Evolutionary conservation across 2,113 vertebrate genomes (phyloP).

Genomic region (Oreotrochilus melanogaster): DNA sequence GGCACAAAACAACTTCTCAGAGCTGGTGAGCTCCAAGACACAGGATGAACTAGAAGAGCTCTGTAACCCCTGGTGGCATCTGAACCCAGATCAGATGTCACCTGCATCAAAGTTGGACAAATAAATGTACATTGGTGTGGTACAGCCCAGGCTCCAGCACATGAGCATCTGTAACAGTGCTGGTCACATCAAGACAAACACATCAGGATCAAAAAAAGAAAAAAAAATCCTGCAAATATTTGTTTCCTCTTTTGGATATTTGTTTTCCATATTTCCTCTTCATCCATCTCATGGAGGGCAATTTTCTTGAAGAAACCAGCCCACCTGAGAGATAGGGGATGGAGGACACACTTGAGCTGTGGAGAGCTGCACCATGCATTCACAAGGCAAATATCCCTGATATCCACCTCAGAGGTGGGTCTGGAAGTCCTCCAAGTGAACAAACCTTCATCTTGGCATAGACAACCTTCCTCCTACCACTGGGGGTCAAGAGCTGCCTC

Average conservation of each 20-base stretch:
- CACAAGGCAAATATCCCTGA: neutral
- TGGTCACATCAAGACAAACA: neutral
- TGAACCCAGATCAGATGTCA: neutral
- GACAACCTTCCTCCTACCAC: neutral
- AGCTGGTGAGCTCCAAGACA: neutral
- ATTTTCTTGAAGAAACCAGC: neutral
- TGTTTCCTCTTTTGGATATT: no score
- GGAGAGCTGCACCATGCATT: neutral
- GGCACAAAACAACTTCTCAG: neutral
- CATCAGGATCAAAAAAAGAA: neutral
- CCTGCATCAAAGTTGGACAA: neutral
- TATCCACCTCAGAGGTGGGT: accelerated
- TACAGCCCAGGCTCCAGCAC: neutral
- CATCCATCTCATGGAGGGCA: neutral
- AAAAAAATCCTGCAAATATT: neutral
- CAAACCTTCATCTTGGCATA: neutral
- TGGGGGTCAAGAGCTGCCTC: neutral
- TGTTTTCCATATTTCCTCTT: neutral
- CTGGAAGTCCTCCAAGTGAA: neutral
- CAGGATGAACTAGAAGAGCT: accelerated
- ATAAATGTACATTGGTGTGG: accelerated
- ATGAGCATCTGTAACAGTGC: no score
- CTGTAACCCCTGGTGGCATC: neutral
- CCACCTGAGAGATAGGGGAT: neutral
- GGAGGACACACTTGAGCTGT: neutral